These are phyloP conservation scores for Dilophus febrilis DNA, from an alignment of 2,888 invertebrate species.

Conservation along the genomic window DNA sequence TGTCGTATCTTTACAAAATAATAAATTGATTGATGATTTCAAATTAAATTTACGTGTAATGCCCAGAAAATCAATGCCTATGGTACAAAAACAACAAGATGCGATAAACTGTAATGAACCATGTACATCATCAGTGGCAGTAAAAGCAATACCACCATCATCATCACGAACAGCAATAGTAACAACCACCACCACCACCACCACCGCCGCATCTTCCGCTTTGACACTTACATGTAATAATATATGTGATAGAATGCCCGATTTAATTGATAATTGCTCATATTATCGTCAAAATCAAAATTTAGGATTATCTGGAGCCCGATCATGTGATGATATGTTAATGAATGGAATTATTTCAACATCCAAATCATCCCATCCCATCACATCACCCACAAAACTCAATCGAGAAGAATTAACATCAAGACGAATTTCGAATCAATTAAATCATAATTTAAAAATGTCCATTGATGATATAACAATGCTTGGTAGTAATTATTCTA, in stretches of 20 bases:
- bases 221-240: background rate
- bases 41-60: constrained; percentile 37
- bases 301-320: constrained; percentile 20
- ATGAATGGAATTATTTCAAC: constrained; percentile 20
- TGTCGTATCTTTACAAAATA: too few species aligned
- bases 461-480: constrained; percentile 43
- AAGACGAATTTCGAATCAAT: too few species aligned
- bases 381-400: constrained; percentile 37
- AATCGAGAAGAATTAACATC: constrained; percentile 40
- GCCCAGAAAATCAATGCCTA: constrained; percentile 32
- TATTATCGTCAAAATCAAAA: constrained; percentile 11
- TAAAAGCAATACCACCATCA: too few species aligned
- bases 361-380: constrained; percentile 22
- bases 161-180: too few species aligned
- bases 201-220: too few species aligned
- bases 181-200: too few species aligned
- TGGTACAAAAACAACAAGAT: background rate
- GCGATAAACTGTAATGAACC: background rate
- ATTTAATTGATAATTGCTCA: constrained; percentile 34
- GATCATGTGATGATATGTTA: constrained; percentile 40
- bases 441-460: constrained; percentile 27
- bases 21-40: constrained; percentile 14
- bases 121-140: constrained; percentile 8
- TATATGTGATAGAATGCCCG: constrained; percentile 22
- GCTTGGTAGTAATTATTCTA: constrained; percentile 20